Base-by-base conservation (phyloP, 2,888 invertebrate genomes). In the Stenurella melanura region DNA sequence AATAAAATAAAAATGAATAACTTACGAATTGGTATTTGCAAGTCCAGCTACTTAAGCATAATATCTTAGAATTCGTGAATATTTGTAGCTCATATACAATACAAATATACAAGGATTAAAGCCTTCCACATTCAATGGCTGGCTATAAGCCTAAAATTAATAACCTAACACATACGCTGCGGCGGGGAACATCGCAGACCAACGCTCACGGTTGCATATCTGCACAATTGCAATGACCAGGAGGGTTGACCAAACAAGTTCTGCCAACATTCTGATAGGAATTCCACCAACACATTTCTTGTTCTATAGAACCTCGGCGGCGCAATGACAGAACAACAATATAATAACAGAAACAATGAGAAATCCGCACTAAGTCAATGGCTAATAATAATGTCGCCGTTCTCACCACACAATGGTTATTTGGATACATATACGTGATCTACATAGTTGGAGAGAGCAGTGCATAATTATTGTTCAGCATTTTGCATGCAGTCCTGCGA, bases 301-400 rank as follows among this genome's bases (percentile, higher is more conserved):
- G 78, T 72, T 64, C 72, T 66, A 26, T 54, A 71, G 70, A 61
- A n/a, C 18, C 54, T 77, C 73, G 77, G 71, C 78, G 76, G 71
- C 73, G 79, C 81, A 82, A 76, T 82, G 82, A 83, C 84, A 83
- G 80, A 82, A 81, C 85, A 84, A 82, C 85, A 83, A 83, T 84
- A 82, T 82, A 84, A 85, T 84, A 84, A 84, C 81, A 81, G 84
- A 84, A 84, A 85, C 85, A 85, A 85, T 83, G 83, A 83, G 80
- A 82, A 83, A 83, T 84, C 82, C 82, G 77, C 80, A 78, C 84
- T 78, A 83, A 85, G 83, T 85, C 85, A 84, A 85, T 85, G 84
- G 84, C 82, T 85, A 85, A 85, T 85, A 84, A 84, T 82, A 83
- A 82, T 80, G 83, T 83, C 80, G 81, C 78, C 80, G 81, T 80